Percentiles rank a stretch among this genome's conserved stretches.
Conservation (phyloP, 2,797 vertebrate genomes). For the Sparus aurata region DNA sequence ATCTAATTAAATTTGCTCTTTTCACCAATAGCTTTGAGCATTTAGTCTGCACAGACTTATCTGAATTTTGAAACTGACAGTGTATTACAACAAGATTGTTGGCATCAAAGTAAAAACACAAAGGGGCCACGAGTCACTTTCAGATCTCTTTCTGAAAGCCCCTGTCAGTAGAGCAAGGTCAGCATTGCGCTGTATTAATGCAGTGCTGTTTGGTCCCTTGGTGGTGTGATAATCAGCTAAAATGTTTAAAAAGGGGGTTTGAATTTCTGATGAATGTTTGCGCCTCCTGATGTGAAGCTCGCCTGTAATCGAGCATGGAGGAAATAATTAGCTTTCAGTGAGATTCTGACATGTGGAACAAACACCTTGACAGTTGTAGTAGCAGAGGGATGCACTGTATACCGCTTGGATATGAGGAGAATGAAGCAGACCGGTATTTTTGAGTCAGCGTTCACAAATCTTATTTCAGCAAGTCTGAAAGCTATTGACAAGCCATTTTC, state of each 20-base stretch:
- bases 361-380: constrained; percentile 70
- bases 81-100: not conserved
- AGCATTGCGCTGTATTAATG: not conserved
- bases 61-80: not conserved
- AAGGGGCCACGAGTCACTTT: not conserved
- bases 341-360: constrained; percentile 73
- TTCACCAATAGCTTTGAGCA: constrained; percentile 8
- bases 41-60: not conserved
- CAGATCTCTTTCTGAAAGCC: constrained; percentile 14
- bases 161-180: constrained; percentile 22
- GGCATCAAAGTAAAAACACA: constrained; percentile 5
- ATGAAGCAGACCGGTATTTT: constrained; percentile 23
- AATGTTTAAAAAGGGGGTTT: constrained; percentile 34
- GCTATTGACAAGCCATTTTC: no score
- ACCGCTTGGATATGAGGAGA: constrained; percentile 45
- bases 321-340: constrained; percentile 68
- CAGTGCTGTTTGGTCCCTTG: constrained; percentile 15
- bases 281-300: constrained; percentile 47
- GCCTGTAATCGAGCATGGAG: constrained; percentile 60
- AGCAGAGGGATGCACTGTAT: constrained; percentile 7
- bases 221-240: constrained; percentile 34
- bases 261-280: constrained; percentile 50
- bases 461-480: not conserved
- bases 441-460: constrained; percentile 6
- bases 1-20: constrained; percentile 13